A percentile compares a stretch with the other conserved stretches of the same genome.
Conservation (phyloP, 2,888 invertebrate species). For the Stenurella melanura region DNA sequence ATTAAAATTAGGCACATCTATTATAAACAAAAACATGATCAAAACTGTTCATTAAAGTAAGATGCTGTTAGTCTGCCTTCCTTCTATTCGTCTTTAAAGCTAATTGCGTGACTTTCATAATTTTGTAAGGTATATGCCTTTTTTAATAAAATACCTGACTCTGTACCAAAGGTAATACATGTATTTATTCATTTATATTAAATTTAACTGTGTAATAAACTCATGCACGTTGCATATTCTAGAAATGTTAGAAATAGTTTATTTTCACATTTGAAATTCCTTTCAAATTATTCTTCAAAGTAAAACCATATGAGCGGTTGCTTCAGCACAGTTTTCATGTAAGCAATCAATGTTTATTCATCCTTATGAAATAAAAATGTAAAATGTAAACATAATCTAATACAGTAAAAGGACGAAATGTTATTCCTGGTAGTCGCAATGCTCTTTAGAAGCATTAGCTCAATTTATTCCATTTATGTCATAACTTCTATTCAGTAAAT, state of each 20-base stretch:
- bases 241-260: neutral
- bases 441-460: slow-evolving; percentile 14
- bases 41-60: no score
- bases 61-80: no score
- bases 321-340: neutral
- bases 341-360: neutral
- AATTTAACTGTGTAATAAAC: neutral
- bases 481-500: slow-evolving; percentile 21
- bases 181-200: neutral
- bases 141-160: no score
- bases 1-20: no score
- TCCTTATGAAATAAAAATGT: slow-evolving; percentile 3
- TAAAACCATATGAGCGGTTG: neutral
- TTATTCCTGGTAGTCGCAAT: slow-evolving; percentile 18
- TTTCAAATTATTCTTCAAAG: neutral
- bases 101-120: no score
- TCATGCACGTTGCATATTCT: neutral
- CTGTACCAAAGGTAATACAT: no score
- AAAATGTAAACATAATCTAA: slow-evolving; percentile 7
- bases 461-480: slow-evolving; percentile 8
- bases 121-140: no score
- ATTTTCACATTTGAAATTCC: neutral
- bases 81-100: no score
- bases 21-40: no score
- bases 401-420: slow-evolving; percentile 2